Percentiles rank a stretch among this genome's conserved stretches.
These are phyloP conservation scores for Serripes groenlandicus DNA, from an alignment of 2,888 invertebrate genomes.

Conservation along the genomic window DNA sequence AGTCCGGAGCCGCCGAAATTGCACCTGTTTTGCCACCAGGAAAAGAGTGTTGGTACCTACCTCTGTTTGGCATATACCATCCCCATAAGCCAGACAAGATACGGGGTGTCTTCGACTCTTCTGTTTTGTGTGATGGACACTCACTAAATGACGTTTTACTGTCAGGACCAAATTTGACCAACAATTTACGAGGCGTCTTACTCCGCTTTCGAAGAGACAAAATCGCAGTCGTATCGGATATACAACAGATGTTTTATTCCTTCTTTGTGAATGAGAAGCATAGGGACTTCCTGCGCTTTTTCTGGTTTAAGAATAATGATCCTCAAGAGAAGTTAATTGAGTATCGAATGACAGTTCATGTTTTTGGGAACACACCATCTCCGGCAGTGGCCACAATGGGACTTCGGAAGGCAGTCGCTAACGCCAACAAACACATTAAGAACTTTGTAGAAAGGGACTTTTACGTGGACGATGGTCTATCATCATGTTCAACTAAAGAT, in stretches of 20 bases:
- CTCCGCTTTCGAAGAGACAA: conserved; percentile 40
- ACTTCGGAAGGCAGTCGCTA: conserved; percentile 35
- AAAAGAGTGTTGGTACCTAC: conserved; percentile 47
- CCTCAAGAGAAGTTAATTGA: conserved; percentile 26
- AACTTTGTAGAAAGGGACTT: conserved; percentile 51
- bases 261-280: conserved; percentile 27
- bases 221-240: conserved; percentile 41
- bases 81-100: conserved; percentile 40
- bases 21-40: conserved; percentile 31
- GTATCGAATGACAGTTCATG: conserved; percentile 47
- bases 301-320: conserved; percentile 46
- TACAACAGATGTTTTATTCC: conserved; percentile 49
- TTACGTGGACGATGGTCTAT: conserved; percentile 67
- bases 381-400: conserved; percentile 61
- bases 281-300: conserved; percentile 40
- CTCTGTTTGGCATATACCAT: conserved; percentile 39
- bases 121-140: conserved; percentile 31
- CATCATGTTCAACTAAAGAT: conserved; percentile 29
- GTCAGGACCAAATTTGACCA: conserved; percentile 41
- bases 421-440: conserved; percentile 17
- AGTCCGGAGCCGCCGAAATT: conserved; percentile 50
- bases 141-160: conserved; percentile 44
- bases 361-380: conserved; percentile 39
- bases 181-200: conserved; percentile 41
- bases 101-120: conserved; percentile 41